These are phyloP conservation scores for Phyto melanocephala DNA, from an alignment of 2,888 invertebrate species.

Conservation along the genomic window DNA sequence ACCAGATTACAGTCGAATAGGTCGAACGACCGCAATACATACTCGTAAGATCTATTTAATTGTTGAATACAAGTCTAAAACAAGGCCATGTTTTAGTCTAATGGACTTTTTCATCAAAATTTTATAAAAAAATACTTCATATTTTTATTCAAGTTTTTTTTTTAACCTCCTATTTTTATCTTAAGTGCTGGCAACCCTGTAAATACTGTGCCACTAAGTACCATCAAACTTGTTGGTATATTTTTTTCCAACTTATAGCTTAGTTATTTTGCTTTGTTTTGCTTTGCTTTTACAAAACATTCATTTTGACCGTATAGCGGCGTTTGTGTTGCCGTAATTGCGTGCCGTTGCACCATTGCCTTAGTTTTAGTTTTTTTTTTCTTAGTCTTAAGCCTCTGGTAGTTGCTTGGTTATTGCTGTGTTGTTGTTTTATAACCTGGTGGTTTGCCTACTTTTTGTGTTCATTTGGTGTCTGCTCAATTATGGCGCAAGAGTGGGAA, in stretches of 20 bases:
- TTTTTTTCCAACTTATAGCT: conserved; percentile 3
- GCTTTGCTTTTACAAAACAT: conserved; percentile 22
- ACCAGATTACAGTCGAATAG: no score
- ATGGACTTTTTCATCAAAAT: no score
- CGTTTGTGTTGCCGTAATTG: conserved; percentile 36
- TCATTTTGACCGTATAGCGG: conserved; percentile 60
- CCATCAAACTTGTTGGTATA: conserved; percentile 18
- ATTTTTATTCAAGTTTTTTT: no score
- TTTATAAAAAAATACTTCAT: no score
- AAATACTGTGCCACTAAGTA: neutral
- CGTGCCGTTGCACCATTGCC: conserved; percentile 64
- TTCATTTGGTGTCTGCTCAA: conserved; percentile 19
- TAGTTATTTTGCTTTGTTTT: conserved; percentile 3
- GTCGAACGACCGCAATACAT: no score
- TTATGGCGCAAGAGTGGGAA: conserved; percentile 48
- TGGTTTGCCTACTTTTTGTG: conserved; percentile 59
- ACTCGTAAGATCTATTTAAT: no score
- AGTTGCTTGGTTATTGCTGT: no score
- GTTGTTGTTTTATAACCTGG: conserved; percentile 35
- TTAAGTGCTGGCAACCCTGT: neutral
- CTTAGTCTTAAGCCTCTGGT: neutral
- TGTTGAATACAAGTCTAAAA: no score
- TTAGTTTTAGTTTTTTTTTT: conserved; percentile 61
- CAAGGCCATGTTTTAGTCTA: no score
- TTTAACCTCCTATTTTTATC: no score